Conservation (phyloP, 2,888 invertebrate species). For the Chymomyza amoena region DNA sequence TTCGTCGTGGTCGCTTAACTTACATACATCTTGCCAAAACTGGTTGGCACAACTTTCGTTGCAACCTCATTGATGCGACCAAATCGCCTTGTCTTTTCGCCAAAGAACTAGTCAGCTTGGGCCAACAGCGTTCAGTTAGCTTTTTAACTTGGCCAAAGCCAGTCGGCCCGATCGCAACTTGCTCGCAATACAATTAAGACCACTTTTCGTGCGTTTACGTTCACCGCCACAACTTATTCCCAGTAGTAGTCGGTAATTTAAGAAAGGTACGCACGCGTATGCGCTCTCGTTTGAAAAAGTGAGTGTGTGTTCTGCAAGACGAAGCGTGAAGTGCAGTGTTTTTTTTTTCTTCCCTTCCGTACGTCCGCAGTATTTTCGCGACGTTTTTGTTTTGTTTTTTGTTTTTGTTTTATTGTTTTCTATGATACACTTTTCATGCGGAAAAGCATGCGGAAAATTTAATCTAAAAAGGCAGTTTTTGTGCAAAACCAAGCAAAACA, state of each 20-base stretch:
- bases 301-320: constrained; percentile 67
- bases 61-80: constrained; percentile 18
- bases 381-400: constrained; percentile 24
- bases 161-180: constrained; percentile 35
- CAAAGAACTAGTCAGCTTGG: constrained; percentile 33
- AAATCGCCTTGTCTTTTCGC: not conserved
- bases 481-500: constrained; percentile 6
- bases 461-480: constrained; percentile 35
- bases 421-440: not conserved
- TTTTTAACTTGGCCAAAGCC: constrained; percentile 49
- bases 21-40: constrained; percentile 29
- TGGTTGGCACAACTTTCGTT: constrained; percentile 65
- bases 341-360: constrained; percentile 2
- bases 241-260: not conserved
- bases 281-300: constrained; percentile 23
- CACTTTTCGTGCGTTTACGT: not conserved
- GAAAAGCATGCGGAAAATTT: constrained; percentile 54
- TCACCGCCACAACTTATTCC: not conserved
- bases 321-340: constrained; percentile 67
- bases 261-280: constrained; percentile 31
- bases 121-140: constrained; percentile 36
- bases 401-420: constrained; percentile 28
- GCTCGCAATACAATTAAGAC: not conserved
- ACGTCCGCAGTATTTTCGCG: constrained; percentile 14
- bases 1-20: not conserved